Evolutionary conservation across 1,140 invertebrate species (phyloP).

Genomic region (Pogonomyrmex californicus): DNA sequence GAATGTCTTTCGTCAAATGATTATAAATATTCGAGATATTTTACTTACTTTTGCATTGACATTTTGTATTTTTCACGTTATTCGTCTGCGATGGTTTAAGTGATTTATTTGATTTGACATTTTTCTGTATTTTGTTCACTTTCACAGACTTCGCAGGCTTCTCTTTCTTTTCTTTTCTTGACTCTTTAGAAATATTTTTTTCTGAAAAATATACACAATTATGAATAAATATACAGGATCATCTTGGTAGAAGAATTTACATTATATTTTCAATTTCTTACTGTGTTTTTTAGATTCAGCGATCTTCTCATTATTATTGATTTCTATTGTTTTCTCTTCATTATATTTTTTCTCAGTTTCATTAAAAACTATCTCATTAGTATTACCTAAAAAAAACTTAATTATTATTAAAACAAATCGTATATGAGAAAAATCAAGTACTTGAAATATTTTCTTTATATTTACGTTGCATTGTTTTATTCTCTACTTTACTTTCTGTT

Average conservation of each 20-base stretch:
- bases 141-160: neutral
- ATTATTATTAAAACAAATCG: neutral
- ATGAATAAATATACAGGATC: neutral
- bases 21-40: neutral
- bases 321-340: neutral
- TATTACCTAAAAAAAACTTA: neutral
- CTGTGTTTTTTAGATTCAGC: neutral
- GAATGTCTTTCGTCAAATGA: neutral
- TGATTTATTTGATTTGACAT: neutral
- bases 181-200: neutral
- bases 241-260: neutral
- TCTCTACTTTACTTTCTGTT: neutral
- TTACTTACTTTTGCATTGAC: conserved; percentile 13
- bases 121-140: neutral
- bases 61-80: neutral
- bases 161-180: neutral
- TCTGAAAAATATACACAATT: conserved; percentile 13
- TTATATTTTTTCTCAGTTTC: neutral
- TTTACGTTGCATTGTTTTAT: neutral
- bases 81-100: neutral
- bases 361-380: neutral
- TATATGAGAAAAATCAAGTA: neutral
- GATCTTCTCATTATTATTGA: neutral
- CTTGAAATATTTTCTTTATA: neutral
- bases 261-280: neutral